A percentile compares a stretch with the other conserved stretches of the same genome.
Conservation (phyloP, 2,113 vertebrate genomes). For the Colistium nudipinnis region DNA sequence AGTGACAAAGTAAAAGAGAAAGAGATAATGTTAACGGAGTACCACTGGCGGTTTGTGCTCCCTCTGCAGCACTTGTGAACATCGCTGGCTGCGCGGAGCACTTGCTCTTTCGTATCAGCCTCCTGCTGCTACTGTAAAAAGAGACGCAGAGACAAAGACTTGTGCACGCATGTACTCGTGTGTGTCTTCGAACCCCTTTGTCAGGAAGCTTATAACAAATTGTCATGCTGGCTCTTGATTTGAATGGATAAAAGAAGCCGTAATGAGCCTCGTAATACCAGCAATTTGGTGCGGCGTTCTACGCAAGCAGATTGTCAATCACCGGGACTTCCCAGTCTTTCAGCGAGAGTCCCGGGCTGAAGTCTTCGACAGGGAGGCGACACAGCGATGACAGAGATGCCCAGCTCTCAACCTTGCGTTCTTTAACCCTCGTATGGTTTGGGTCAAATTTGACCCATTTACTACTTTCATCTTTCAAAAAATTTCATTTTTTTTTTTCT, state of each 20-base stretch:
- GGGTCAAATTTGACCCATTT: too few relatives aligned
- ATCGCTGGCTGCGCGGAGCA: slow-evolving; percentile 56
- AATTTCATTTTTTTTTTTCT: too few relatives aligned
- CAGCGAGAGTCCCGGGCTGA: slow-evolving; percentile 26
- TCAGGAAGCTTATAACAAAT: slow-evolving; percentile 64
- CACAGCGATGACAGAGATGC: slow-evolving; percentile 43
- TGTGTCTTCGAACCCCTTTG: slow-evolving; percentile 46
- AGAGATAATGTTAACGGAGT: slow-evolving; percentile 61
- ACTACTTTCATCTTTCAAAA: too few relatives aligned
- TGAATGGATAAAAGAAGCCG: slow-evolving; percentile 60
- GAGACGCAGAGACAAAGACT: slow-evolving; percentile 37
- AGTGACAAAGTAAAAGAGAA: slow-evolving; percentile 52
- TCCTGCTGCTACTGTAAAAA: slow-evolving; percentile 66
- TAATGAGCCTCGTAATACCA: slow-evolving; percentile 63
- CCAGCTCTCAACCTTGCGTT: slow-evolving; percentile 35
- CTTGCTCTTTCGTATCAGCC: slow-evolving; percentile 64
- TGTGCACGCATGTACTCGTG: slow-evolving; percentile 37
- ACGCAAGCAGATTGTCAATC: slow-evolving; percentile 61
- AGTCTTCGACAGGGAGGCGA: slow-evolving; percentile 49
- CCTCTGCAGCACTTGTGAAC: slow-evolving; percentile 65
- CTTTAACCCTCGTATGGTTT: too few relatives aligned
- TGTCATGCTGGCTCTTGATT: slow-evolving; percentile 69
- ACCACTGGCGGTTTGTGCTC: slow-evolving; percentile 60
- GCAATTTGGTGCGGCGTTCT: slow-evolving; percentile 53
- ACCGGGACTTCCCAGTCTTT: slow-evolving; percentile 36